phyloP scores from a whole-genome alignment of 2,888 invertebrate genomes.

The Vesta saturnalis region DNA sequence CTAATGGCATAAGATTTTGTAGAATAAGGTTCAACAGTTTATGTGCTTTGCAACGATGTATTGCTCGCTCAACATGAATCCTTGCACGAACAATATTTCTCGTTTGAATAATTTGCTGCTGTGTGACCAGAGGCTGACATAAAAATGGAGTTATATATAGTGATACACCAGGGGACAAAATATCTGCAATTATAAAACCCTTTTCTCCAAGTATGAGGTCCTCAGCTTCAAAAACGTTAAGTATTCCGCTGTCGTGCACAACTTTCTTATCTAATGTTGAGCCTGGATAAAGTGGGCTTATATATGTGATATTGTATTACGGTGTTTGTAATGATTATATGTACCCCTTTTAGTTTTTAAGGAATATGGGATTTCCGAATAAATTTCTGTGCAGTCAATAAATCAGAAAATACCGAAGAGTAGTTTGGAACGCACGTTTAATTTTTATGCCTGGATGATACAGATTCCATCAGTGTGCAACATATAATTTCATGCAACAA shows the following conservation, averaged over 20 bases:
- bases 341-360: neutral
- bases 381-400: conserved; percentile 3
- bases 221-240: no score
- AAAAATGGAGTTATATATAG: no score
- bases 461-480: no score
- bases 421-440: neutral
- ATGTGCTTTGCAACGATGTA: neutral
- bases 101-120: neutral
- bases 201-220: neutral
- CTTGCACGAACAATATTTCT: no score
- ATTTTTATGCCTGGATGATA: neutral
- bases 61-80: no score
- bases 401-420: neutral
- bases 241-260: neutral
- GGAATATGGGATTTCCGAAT: neutral
- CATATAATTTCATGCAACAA: no score
- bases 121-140: neutral
- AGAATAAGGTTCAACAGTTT: neutral
- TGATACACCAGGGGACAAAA: neutral
- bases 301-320: no score
- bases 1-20: no score
- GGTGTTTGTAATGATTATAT: no score
- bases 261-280: neutral
- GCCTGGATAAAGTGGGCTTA: conserved; percentile 1
- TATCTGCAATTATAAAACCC: neutral